Conservation (phyloP, 2,797 vertebrate species). For the Malurus splendens region DNA sequence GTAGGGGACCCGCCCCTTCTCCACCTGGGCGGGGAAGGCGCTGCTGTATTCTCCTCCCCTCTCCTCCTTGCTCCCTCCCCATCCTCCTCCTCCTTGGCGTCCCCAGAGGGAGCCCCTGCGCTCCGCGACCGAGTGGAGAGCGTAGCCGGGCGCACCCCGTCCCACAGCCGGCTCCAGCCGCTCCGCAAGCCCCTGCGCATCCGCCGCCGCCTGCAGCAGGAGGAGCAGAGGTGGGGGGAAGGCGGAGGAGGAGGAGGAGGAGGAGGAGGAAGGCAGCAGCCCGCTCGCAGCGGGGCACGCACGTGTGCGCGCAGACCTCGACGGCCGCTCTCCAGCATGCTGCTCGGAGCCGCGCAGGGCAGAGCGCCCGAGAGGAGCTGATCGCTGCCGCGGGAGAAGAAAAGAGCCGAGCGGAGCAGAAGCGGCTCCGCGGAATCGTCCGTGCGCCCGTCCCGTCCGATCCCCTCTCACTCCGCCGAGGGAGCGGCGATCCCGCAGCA, state of each 20-base stretch:
- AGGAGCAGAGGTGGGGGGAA: background rate
- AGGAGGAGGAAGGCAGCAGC: background rate
- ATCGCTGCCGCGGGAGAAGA: background rate
- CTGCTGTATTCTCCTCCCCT: background rate
- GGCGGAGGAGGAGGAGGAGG: background rate
- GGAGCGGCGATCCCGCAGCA: background rate
- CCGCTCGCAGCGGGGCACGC: background rate
- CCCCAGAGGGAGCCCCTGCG: slow-evolving; percentile 47
- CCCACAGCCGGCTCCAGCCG: background rate
- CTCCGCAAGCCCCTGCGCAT: background rate
- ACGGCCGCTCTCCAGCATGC: background rate
- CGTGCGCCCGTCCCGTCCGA: background rate
- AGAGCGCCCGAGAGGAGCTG: background rate
- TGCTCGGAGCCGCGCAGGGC: background rate
- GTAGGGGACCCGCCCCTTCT: background rate
- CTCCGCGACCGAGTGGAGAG: background rate
- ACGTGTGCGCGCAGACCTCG: slow-evolving; percentile 29
- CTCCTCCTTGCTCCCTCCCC: background rate
- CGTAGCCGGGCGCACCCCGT: background rate
- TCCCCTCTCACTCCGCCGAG: background rate
- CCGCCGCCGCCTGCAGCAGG: background rate
- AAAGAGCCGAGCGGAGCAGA: background rate
- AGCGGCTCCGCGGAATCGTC: background rate
- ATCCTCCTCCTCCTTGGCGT: background rate
- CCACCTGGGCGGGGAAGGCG: background rate